These are phyloP conservation scores for Epinephelus cyanopodus DNA, from an alignment of 2,113 vertebrate species.

Conservation along the genomic window DNA sequence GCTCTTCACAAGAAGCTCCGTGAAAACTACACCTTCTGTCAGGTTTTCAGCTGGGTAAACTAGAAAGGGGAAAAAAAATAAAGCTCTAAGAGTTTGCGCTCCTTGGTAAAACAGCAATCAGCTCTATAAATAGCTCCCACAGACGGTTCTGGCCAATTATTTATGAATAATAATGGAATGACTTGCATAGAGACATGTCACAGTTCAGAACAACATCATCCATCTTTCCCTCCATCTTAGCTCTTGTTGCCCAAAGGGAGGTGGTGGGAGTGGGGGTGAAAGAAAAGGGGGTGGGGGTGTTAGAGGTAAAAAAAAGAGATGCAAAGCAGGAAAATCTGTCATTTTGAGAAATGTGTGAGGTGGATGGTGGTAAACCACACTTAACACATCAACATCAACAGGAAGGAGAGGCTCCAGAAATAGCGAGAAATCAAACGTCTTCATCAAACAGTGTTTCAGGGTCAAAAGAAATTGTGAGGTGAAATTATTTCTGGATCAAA, in stretches of 20 bases:
- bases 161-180: slow-evolving; percentile 80
- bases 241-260: slow-evolving; percentile 57
- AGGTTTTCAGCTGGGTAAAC: slow-evolving; percentile 25
- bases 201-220: slow-evolving; percentile 79
- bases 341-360: slow-evolving; percentile 54
- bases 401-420: slow-evolving; percentile 55
- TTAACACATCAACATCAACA: slow-evolving; percentile 51
- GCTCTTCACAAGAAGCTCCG: not conserved
- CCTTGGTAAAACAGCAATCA: slow-evolving; percentile 67
- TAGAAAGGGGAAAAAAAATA: slow-evolving; percentile 20
- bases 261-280: slow-evolving; percentile 41
- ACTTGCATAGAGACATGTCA: slow-evolving; percentile 76
- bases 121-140: slow-evolving; percentile 75
- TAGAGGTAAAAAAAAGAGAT: slow-evolving; percentile 20
- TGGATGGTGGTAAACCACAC: slow-evolving; percentile 40
- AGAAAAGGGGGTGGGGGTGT: slow-evolving; percentile 18
- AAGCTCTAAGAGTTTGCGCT: slow-evolving; percentile 45
- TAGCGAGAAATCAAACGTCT: slow-evolving; percentile 39
- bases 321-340: slow-evolving; percentile 53
- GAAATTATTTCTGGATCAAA: slow-evolving; percentile 57
- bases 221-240: slow-evolving; percentile 72
- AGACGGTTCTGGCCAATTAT: slow-evolving; percentile 77
- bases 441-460: slow-evolving; percentile 46
- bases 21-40: slow-evolving; percentile 29
- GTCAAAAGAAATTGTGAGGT: slow-evolving; percentile 27